phyloP scores from a whole-genome alignment of 2,797 vertebrate species.

The Aotus griseimembra region DNA sequence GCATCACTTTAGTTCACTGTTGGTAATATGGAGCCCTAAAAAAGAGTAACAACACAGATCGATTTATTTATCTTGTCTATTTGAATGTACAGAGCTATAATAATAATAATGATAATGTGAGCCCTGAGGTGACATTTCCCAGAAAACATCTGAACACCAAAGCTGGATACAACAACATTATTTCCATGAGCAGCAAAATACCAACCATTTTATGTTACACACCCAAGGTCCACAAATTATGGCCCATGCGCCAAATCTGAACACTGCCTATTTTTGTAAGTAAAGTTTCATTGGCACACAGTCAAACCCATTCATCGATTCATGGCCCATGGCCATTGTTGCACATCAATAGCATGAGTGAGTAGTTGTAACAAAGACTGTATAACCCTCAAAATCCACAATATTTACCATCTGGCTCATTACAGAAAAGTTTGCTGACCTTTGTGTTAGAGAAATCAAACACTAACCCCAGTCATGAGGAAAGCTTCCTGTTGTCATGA shows the following conservation, averaged over 20 bases:
- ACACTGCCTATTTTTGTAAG: not conserved
- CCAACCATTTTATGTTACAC: not conserved
- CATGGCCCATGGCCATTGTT: not conserved
- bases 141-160: not conserved
- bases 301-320: not conserved
- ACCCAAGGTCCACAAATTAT: not conserved
- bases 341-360: not conserved
- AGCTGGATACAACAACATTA: not conserved
- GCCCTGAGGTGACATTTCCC: not conserved
- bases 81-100: not conserved
- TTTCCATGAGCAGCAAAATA: not conserved
- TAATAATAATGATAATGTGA: not conserved
- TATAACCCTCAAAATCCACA: not conserved
- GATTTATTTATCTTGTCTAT: slow-evolving; percentile 25
- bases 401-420: not conserved
- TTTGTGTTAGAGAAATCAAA: slow-evolving; percentile 26
- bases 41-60: slow-evolving; percentile 29
- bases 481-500: slow-evolving; percentile 17
- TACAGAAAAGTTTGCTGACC: not conserved
- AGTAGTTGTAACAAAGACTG: not conserved
- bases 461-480: not conserved
- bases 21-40: not conserved
- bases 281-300: not conserved
- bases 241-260: not conserved
- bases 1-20: slow-evolving; percentile 45